These are phyloP conservation scores for Panulirus ornatus DNA, from an alignment of 1,140 invertebrate genomes.

Conservation along the genomic window DNA sequence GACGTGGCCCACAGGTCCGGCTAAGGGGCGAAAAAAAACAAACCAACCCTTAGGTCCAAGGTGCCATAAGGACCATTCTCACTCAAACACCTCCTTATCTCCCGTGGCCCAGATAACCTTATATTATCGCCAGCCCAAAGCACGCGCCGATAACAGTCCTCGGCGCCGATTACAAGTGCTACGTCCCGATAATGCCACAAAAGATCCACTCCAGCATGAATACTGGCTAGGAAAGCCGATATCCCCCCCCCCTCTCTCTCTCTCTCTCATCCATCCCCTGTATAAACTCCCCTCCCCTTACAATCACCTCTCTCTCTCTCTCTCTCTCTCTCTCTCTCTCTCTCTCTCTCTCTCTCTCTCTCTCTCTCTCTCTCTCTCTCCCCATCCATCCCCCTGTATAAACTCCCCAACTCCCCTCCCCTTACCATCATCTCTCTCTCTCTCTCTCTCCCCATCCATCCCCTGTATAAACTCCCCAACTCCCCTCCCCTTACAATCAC, in stretches of 20 bases:
- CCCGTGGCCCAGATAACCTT: not conserved
- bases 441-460: not conserved
- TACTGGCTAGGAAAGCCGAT: conserved; percentile 28
- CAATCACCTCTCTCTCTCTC: not conserved
- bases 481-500: not conserved
- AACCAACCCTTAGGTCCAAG: too few relatives aligned
- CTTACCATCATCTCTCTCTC: not conserved
- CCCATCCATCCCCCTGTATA: not conserved
- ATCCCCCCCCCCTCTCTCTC: not conserved
- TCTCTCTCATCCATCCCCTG: not conserved
- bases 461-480: not conserved
- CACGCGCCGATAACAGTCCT: conserved; percentile 10
- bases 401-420: not conserved
- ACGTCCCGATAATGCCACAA: conserved; percentile 37
- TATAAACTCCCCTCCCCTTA: not conserved
- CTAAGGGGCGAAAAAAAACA: too few relatives aligned
- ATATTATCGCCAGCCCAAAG: not conserved
- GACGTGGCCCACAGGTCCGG: too few relatives aligned
- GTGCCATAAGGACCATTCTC: too few relatives aligned
- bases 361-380: not conserved
- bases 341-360: not conserved
- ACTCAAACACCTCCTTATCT: too few relatives aligned
- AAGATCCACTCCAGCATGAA: conserved; percentile 23
- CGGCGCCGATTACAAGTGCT: conserved; percentile 14
- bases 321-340: not conserved